Base-by-base conservation (phyloP, 2,888 invertebrate species). In the Anoncus sp. region DNA sequence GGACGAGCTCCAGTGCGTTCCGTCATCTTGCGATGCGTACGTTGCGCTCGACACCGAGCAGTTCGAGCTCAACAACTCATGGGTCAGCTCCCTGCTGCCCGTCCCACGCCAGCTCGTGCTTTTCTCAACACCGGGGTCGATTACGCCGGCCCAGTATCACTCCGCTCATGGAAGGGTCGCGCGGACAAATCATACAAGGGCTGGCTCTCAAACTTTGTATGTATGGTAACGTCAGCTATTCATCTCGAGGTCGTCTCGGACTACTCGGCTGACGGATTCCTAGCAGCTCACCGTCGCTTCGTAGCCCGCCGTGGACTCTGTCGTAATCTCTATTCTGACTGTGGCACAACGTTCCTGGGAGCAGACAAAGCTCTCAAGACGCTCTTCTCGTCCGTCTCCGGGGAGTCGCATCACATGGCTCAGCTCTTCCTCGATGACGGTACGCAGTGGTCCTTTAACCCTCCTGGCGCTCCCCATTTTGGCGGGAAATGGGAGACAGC, bases 401-500 rank as follows among this genome's bases (percentile, higher is more conserved):
- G 9, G 2, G 60, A 74, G 24, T 45, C 16, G 5, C 16, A 2
- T 6, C 1, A 38, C 1, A 9, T 71, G 9, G 24, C 35, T 1
- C 12, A 47, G 24, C 3, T 35, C 4, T 16, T 76, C 14, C 38
- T 57, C 4, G 53, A 57, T 16, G 57, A 79, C 24, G 82, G 79
- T 9, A 84, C 81, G 14, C 7, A 74, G 6, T 86, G 85, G 85
- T 55, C 79, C 3, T 87, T 86, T 57, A 85, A 83, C 55, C 85
- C 87, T 1, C 82, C 87, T 1, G 53, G 49, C 2, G 81, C 84
- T 6, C 86, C 86, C 0, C 85, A 87, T 63, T 82, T 84, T 51
- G 88, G 85, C 2, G 87, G 87, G 0, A 62, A 85, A 2, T 85
- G 86, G 86, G 87, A 88, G 65, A 81, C 85, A 0, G 84, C 81